phyloP scores from a whole-genome alignment of 2,113 vertebrate species.

The Chlamydotis undulata region DNA sequence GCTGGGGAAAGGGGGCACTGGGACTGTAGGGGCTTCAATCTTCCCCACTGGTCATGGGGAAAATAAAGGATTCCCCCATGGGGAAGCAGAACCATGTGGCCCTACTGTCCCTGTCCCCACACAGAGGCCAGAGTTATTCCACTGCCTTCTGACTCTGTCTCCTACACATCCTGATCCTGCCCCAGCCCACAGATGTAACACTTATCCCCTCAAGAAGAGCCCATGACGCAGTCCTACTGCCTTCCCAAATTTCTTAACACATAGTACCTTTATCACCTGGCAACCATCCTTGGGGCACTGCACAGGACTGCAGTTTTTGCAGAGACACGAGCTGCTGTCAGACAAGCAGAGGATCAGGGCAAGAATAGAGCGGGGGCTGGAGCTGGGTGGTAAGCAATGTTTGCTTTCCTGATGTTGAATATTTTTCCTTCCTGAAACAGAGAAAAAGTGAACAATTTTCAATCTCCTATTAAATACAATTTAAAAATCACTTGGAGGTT shows the following conservation, averaged over 20 bases:
- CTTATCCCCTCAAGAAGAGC: background rate
- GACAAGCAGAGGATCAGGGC: background rate
- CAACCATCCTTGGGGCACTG: background rate
- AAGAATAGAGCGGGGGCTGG: background rate
- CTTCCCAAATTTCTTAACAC: background rate
- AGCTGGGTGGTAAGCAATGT: background rate
- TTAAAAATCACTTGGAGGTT: background rate
- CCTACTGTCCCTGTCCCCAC: too few species aligned
- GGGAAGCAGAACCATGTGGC: background rate
- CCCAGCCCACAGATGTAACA: background rate
- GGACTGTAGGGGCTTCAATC: background rate
- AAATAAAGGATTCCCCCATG: background rate
- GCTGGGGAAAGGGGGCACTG: background rate
- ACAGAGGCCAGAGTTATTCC: background rate
- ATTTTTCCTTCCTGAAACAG: background rate
- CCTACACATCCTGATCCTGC: background rate
- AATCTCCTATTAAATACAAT: background rate
- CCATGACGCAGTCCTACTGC: background rate
- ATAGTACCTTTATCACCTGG: background rate
- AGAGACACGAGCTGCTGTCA: background rate
- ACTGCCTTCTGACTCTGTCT: background rate
- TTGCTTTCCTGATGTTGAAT: background rate
- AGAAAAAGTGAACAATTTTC: constrained; percentile 16
- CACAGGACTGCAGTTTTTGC: background rate
- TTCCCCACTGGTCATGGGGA: accelerated